These are phyloP conservation scores for Glaucomys volans DNA, from an alignment of 2,113 vertebrate genomes.

Conservation along the genomic window DNA sequence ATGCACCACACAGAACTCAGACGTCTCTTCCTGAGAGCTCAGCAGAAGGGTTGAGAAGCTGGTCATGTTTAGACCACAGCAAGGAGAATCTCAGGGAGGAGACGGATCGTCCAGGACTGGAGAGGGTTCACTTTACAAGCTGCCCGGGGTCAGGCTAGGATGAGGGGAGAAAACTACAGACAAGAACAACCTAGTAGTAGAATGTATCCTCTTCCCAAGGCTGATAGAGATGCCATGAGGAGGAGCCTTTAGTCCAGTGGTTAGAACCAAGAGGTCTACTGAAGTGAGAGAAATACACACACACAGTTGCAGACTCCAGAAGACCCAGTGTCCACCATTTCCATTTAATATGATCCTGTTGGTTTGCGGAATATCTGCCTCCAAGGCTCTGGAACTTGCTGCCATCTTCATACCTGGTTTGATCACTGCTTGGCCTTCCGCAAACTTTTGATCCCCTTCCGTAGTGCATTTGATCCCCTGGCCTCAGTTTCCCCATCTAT, in stretches of 20 bases:
- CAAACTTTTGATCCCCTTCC: too few species aligned
- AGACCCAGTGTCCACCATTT: neutral
- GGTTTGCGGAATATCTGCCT: neutral
- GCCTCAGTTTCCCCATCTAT: neutral
- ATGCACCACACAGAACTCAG: neutral
- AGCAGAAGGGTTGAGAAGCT: neutral
- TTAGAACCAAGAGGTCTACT: neutral
- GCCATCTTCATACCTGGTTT: neutral
- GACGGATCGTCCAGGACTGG: neutral
- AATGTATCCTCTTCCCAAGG: neutral
- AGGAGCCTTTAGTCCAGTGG: neutral
- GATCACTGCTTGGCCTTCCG: neutral
- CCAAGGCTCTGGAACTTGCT: neutral
- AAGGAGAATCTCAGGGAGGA: neutral
- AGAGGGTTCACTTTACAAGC: too few species aligned
- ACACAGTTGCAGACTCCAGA: neutral
- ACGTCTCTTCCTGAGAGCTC: neutral
- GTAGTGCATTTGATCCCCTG: neutral
- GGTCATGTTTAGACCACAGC: neutral
- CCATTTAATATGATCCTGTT: neutral
- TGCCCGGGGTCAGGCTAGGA: neutral
- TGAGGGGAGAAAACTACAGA: neutral
- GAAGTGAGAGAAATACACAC: neutral
- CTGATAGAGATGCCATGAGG: neutral
- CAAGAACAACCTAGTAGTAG: neutral